Evolutionary conservation across 2,888 invertebrate species (phyloP).

Genomic region (Ennomos quercinarius): DNA sequence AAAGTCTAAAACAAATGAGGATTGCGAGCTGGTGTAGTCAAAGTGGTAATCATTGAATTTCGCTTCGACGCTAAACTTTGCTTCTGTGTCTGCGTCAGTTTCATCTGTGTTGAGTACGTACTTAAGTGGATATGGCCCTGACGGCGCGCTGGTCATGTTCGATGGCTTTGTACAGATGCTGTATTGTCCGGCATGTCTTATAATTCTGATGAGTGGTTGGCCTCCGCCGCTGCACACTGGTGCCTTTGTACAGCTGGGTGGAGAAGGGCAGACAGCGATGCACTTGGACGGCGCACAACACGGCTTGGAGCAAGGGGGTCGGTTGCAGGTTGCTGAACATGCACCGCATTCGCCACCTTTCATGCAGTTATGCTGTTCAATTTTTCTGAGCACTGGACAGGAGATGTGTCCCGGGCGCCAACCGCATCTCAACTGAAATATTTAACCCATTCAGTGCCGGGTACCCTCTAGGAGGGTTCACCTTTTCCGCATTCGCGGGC

Average conservation of each 20-base stretch:
- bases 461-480: no score
- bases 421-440: constrained; percentile 69
- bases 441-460: no score
- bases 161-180: constrained; percentile 75
- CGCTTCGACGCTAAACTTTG: constrained; percentile 73
- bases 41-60: constrained; percentile 78
- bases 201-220: constrained; percentile 69
- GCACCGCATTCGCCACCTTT: constrained; percentile 58
- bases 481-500: no score
- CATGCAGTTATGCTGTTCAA: constrained; percentile 70
- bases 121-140: constrained; percentile 74
- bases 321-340: constrained; percentile 54
- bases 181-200: constrained; percentile 73
- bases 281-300: constrained; percentile 58
- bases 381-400: constrained; percentile 70
- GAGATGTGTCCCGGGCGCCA: constrained; percentile 82
- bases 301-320: constrained; percentile 54
- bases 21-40: constrained; percentile 75
- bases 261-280: constrained; percentile 54
- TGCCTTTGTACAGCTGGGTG: constrained; percentile 55
- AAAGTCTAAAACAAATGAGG: constrained; percentile 76
- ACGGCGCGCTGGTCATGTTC: constrained; percentile 68
- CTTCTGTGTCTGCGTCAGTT: constrained; percentile 30
- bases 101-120: constrained; percentile 70
- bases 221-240: constrained; percentile 38